Evolutionary conservation across 1,140 invertebrate species (phyloP).

Genomic region (Aleiodes sp.): DNA sequence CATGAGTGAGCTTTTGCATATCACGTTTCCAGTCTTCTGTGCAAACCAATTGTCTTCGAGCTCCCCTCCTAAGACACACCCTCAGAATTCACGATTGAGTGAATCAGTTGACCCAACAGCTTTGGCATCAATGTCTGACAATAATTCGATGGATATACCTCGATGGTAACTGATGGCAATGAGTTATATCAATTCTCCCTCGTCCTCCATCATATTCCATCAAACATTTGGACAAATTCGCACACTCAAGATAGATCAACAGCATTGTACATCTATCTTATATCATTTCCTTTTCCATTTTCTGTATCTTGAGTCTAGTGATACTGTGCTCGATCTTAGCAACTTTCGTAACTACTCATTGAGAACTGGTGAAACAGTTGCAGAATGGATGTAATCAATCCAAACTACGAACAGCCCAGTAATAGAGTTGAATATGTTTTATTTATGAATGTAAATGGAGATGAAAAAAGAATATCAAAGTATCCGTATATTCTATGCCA

Average conservation of each 20-base stretch:
- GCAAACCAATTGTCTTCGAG: neutral
- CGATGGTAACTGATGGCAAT: neutral
- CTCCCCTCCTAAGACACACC: neutral
- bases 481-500: neutral
- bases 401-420: too few relatives aligned
- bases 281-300: conserved; percentile 40
- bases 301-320: conserved; percentile 24
- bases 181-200: neutral
- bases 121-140: neutral
- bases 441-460: too few relatives aligned
- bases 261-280: too few relatives aligned
- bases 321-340: conserved; percentile 16
- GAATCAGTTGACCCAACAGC: neutral
- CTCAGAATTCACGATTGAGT: neutral
- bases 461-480: neutral
- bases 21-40: neutral
- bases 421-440: too few relatives aligned
- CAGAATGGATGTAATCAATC: too few relatives aligned
- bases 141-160: neutral
- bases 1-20: conserved; percentile 6
- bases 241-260: conserved; percentile 34
- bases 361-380: too few relatives aligned
- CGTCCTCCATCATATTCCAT: conserved; percentile 58
- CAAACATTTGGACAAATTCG: conserved; percentile 43
- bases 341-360: conserved; percentile 23